A percentile compares a stretch with the other conserved stretches of the same genome.
phyloP scores from a whole-genome alignment of 2,888 invertebrate genomes.

The Polyommatus icarus region DNA sequence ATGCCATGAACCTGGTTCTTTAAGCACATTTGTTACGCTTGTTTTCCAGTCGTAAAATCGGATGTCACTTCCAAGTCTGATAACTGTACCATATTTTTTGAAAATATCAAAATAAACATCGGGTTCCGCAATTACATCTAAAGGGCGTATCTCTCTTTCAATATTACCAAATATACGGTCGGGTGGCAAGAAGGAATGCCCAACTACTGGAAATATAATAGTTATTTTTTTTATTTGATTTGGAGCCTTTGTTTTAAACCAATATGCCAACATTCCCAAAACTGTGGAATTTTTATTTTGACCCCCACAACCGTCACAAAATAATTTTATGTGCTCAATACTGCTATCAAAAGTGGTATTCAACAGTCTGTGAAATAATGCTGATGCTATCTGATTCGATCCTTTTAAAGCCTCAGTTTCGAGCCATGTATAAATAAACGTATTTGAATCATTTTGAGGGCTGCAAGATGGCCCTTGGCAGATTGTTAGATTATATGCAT shows the following conservation, averaged over 20 bases:
- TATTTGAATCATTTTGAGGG: too few relatives aligned
- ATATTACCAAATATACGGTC: conserved; percentile 37
- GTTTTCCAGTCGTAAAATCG: background rate
- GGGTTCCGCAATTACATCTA: conserved; percentile 17
- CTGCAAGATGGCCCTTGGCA: conserved; percentile 35
- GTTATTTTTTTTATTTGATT: conserved; percentile 32
- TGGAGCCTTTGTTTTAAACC: conserved; percentile 30
- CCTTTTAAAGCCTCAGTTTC: conserved; percentile 43
- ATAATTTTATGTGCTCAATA: conserved; percentile 32
- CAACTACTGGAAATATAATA: conserved; percentile 33
- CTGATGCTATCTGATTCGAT: conserved; percentile 36
- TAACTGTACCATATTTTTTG: conserved; percentile 32
- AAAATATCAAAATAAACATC: conserved; percentile 32
- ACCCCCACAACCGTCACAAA: conserved; percentile 33
- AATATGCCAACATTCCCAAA: conserved; percentile 40
- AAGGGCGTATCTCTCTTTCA: conserved; percentile 35
- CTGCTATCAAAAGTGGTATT: conserved; percentile 34
- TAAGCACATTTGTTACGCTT: background rate
- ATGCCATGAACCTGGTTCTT: conserved; percentile 32
- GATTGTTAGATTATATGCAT: conserved; percentile 45
- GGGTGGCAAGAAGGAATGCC: conserved; percentile 33
- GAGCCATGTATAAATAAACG: background rate
- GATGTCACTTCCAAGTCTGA: background rate
- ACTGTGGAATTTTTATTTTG: conserved; percentile 43
- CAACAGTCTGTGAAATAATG: too few relatives aligned